Conservation (phyloP, 2,113 vertebrate genomes). For the Hystrix cristata region DNA sequence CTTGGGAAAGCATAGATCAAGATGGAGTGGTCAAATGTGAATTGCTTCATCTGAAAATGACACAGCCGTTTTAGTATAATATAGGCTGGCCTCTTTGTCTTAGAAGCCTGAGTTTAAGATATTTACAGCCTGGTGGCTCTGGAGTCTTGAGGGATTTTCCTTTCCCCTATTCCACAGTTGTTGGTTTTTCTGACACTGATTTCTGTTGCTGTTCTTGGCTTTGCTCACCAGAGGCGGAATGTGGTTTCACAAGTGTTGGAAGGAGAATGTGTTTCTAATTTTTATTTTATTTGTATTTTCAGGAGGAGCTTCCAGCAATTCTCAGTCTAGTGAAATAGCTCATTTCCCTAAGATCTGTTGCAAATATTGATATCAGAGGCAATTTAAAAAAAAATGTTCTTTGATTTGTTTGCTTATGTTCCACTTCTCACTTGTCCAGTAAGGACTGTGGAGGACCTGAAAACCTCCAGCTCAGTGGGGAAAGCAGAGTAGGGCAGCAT, state of each 20-base stretch:
- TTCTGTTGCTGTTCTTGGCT: conserved; percentile 23
- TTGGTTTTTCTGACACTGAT: conserved; percentile 61
- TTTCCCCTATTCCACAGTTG: not conserved
- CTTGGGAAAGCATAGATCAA: conserved; percentile 7
- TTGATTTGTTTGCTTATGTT: not conserved
- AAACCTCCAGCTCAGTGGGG: not conserved
- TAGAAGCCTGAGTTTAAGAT: conserved; percentile 44
- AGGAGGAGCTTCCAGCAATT: not conserved
- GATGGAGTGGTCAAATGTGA: conserved; percentile 18
- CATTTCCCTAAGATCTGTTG: not conserved
- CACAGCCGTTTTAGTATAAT: conserved; percentile 38
- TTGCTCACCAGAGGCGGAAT: not conserved
- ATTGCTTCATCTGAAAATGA: conserved; percentile 62
- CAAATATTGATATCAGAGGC: not conserved
- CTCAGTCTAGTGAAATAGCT: not conserved
- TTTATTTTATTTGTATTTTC: conserved; percentile 52
- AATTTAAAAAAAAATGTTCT: not conserved
- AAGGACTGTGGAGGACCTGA: not conserved
- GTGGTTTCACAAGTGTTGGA: conserved; percentile 29
- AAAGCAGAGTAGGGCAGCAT: not conserved
- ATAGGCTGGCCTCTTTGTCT: conserved; percentile 36
- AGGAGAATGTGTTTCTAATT: not conserved
- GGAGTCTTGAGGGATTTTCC: conserved; percentile 44
- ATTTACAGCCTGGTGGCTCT: conserved; percentile 52
- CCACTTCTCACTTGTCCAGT: not conserved